Evolutionary conservation across 2,113 vertebrate species (phyloP), one percentile per base, ranked within the genome.

Genomic region (Leptobrachium ailaonicum): DNA sequence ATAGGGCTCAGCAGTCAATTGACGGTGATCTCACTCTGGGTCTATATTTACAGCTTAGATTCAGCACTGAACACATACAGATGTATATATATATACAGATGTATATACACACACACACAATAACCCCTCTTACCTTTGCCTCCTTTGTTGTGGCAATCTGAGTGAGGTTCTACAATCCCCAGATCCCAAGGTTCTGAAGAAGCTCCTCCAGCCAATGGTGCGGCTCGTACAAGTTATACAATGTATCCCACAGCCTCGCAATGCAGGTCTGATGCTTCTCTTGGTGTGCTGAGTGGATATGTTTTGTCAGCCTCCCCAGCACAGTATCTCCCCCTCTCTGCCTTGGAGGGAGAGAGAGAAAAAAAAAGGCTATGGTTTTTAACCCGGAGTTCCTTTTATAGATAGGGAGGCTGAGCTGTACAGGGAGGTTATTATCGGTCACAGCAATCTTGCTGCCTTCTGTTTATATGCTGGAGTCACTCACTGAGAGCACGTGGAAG

Each of bases 371-470:
- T 41, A 32, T 4, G 77, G 71, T 66, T 80, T 79, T 56, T 80
- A 58, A 67, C 40, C 60, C 9, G 77, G 78, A 80, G 78, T 73
- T 80, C 78, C 78, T 80, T 80, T 74, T 80, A 73, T 80, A 80
- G 78, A 42, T 66, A 40, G 67, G 50, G 54, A 42, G 43, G 76
- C 76, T 45, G 76, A 41, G 77, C 70, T 44, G 70, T 73, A 56
- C 70, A 56, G 47, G 64, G 42, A 64, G 78, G 78, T 80, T 80
- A 80, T 42, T 80, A 74, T 56, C 78, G 78, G 78, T 73, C 78
- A 80, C 2, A 40, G 47, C 41, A 5, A 43, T 43, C 73, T 58
- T 62, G 68, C 76, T 44, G 66, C 56, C 60, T 63, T 80, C 50
- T 80, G 78, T 80, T 80, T 80, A 80, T 80, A 56, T 80, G 63